Evolutionary conservation across 2,888 invertebrate species (phyloP).

Genomic region (Mimachlamys varia): DNA sequence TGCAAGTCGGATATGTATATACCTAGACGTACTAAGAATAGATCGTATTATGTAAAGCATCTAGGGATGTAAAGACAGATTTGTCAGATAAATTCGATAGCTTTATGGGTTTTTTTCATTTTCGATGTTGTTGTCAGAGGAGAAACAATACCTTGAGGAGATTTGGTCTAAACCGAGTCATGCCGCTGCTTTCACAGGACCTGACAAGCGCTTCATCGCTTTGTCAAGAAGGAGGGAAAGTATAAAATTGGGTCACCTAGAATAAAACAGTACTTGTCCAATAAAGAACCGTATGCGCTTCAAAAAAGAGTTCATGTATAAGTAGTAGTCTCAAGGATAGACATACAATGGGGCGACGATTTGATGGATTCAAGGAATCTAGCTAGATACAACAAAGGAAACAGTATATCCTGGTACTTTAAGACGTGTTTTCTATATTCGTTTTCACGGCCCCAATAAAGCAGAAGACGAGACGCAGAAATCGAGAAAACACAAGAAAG

Average conservation of each 20-base stretch:
- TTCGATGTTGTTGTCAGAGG: not conserved
- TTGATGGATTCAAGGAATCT: conserved; percentile 31
- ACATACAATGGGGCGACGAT: not conserved
- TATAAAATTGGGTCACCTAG: not conserved
- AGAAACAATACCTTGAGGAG: not conserved
- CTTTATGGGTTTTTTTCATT: no score
- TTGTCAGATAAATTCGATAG: no score
- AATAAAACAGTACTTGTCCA: not conserved
- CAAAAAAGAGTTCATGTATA: not conserved
- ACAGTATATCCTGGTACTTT: conserved; percentile 46
- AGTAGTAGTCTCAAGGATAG: not conserved
- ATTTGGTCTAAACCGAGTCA: not conserved
- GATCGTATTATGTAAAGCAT: no score
- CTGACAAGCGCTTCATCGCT: not conserved
- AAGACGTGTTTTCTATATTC: conserved; percentile 49
- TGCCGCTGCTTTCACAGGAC: not conserved
- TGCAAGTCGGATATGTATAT: no score
- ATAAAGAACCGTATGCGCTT: not conserved
- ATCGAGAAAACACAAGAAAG: not conserved
- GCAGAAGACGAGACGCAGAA: conserved; percentile 41
- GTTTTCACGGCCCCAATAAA: conserved; percentile 48
- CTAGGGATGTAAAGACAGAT: no score
- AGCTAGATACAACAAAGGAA: conserved; percentile 40
- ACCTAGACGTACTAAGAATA: no score
- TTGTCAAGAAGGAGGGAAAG: not conserved